Evolutionary conservation across 2,113 vertebrate genomes (phyloP).

Genomic region (Euleptes europaea): DNA sequence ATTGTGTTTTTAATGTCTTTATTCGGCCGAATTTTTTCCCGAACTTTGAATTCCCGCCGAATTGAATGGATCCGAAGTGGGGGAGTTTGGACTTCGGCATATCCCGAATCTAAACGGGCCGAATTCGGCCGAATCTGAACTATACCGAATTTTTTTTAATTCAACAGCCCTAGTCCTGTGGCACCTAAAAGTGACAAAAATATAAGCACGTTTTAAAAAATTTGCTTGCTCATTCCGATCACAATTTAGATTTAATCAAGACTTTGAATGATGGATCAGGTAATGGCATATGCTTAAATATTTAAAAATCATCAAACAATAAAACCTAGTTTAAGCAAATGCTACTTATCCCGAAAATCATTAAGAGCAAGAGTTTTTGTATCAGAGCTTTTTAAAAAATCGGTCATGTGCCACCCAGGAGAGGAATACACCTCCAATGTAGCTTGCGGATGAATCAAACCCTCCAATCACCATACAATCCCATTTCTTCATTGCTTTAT

Average conservation of each 20-base stretch:
- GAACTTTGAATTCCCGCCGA: too few relatives aligned
- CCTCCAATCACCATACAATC: constrained; percentile 28
- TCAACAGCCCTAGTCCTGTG: too few relatives aligned
- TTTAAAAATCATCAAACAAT: not conserved
- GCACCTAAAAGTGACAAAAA: too few relatives aligned
- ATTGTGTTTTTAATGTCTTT: too few relatives aligned
- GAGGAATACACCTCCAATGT: not conserved
- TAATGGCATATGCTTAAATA: not conserved
- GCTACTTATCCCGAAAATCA: not conserved
- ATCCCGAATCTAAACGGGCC: too few relatives aligned
- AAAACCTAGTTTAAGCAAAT: not conserved
- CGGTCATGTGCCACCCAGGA: not conserved
- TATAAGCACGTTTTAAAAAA: too few relatives aligned
- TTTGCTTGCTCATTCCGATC: not conserved
- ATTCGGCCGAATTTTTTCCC: too few relatives aligned
- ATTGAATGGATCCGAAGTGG: too few relatives aligned
- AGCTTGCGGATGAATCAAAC: constrained; percentile 8
- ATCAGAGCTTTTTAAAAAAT: not conserved
- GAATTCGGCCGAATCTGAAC: too few relatives aligned
- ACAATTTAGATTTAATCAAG: not conserved
- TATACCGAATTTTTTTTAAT: too few relatives aligned
- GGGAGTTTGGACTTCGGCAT: too few relatives aligned
- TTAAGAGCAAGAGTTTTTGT: constrained; percentile 3
- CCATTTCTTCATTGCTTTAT: constrained; percentile 43
- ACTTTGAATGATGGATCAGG: not conserved